These are phyloP conservation scores for Cylindroiulus punctatus DNA, from an alignment of 2,888 invertebrate genomes.

Conservation along the genomic window DNA sequence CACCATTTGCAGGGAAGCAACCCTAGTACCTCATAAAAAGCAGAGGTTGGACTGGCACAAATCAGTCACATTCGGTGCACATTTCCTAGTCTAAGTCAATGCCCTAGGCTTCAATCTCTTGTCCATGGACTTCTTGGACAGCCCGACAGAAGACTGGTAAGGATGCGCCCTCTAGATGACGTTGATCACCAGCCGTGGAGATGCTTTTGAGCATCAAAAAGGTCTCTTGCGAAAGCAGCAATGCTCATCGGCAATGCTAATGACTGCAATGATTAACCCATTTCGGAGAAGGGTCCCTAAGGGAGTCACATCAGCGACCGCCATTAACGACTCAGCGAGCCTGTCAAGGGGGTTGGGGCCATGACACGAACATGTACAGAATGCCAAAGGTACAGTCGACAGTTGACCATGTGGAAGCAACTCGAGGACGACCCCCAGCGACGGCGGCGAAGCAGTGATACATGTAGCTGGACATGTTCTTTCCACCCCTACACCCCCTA, in stretches of 20 bases:
- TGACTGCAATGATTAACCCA: not conserved
- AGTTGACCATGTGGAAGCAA: not conserved
- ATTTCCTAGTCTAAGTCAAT: too few relatives aligned
- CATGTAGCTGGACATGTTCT: not conserved
- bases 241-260: not conserved
- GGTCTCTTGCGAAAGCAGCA: not conserved
- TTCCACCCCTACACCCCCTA: too few relatives aligned
- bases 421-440: not conserved
- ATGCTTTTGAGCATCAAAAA: not conserved
- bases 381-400: not conserved
- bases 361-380: not conserved
- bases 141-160: not conserved
- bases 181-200: not conserved
- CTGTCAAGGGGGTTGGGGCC: not conserved
- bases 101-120: too few relatives aligned
- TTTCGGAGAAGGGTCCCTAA: not conserved
- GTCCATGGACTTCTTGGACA: not conserved
- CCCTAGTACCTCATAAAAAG: too few relatives aligned
- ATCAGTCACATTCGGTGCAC: too few relatives aligned
- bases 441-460: not conserved
- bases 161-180: not conserved
- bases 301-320: not conserved
- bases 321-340: not conserved
- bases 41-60: too few relatives aligned
- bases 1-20: too few relatives aligned